Percentiles rank a stretch among this genome's conserved stretches.
Evolutionary conservation across 2,888 invertebrate genomes (phyloP).

Genomic region (Hoplodrina ambigua): DNA sequence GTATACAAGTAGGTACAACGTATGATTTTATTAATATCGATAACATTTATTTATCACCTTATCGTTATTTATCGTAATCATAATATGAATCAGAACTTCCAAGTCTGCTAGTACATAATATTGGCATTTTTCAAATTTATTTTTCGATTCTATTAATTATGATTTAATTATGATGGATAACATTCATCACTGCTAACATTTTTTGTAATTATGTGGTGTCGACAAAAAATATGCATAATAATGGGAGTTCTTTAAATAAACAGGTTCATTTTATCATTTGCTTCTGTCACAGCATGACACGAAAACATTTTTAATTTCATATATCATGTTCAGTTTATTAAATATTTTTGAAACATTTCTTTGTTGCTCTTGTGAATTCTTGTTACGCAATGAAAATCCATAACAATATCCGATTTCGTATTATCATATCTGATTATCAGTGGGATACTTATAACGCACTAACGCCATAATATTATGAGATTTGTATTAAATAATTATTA

Average conservation of each 20-base stretch:
- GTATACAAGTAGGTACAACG: neutral
- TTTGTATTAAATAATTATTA: slow-evolving; percentile 42
- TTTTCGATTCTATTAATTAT: slow-evolving; percentile 7
- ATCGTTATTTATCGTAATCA: slow-evolving; percentile 36
- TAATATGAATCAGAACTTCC: slow-evolving; percentile 33
- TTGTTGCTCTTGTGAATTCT: slow-evolving; percentile 35
- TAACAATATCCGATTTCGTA: slow-evolving; percentile 59
- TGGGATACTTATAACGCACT: slow-evolving; percentile 33
- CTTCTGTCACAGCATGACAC: slow-evolving; percentile 3
- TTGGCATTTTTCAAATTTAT: neutral
- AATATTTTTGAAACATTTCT: slow-evolving; percentile 52
- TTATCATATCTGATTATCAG: slow-evolving; percentile 38
- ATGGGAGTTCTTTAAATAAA: slow-evolving; percentile 31
- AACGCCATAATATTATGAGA: slow-evolving; percentile 66
- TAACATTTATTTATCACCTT: slow-evolving; percentile 21
- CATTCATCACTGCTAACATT: slow-evolving; percentile 26
- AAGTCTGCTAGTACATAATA: slow-evolving; percentile 1
- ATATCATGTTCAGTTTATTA: slow-evolving; percentile 27
- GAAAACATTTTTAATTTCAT: slow-evolving; percentile 28
- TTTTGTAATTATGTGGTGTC: slow-evolving; percentile 32
- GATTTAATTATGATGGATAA: no score
- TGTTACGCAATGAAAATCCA: slow-evolving; percentile 46
- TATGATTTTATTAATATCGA: slow-evolving; percentile 21
- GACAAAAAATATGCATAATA: slow-evolving; percentile 18
- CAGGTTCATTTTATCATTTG: slow-evolving; percentile 8